Evolutionary conservation across 2,113 vertebrate genomes (phyloP), one percentile per base, ranked within the genome.

Genomic region (Numenius arquata): DNA sequence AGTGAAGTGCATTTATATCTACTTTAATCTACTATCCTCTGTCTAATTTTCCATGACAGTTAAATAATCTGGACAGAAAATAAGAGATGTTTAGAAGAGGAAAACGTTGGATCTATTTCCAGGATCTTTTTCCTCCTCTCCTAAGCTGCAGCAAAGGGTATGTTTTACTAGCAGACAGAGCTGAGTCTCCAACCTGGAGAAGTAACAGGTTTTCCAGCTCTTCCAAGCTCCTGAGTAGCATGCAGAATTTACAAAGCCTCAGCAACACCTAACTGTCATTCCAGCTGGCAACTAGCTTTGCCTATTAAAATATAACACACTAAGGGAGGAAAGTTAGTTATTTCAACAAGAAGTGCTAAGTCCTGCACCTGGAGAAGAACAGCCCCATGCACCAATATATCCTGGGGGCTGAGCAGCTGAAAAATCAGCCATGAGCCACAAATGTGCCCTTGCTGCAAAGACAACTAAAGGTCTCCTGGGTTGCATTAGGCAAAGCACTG

Each of bases 11-110:
- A 74, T 77, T 88, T 83, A 38, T 23, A 90, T 71, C 65, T 89
- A 87, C 91, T 96, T 89, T 65, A 81, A 92, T 81, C 59, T 68
- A 40, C n/a, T 91, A 90, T 90, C 86, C 66, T 95, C 72, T 38
- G 27, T 23, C 68, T 70, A 62, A 66, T 88, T 84, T 81, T 83
- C 72, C 75, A 12, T 21, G 36, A 68, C 61, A 94, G 82, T 75
- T 85, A 89, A 81, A 88, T 86, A 96, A 81, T 81, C 76, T 53
- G 68, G 65, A 89, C 79, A 95, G 63, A 95, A 94, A 83, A 48
- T 43, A 82, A 80, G 38, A 88, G 63, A 76, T n/a, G 52, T 30
- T 93, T 80, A 77, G 41, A 94, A 59, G 11, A 85, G 38, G 55
- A 83, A 83, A 90, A 62, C 4, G 9, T 36, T 78, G 9, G 21